These are phyloP conservation scores for Holothuria scabra DNA, from an alignment of 53 echinoderm and acorn worm genomes.

Conservation along the genomic window DNA sequence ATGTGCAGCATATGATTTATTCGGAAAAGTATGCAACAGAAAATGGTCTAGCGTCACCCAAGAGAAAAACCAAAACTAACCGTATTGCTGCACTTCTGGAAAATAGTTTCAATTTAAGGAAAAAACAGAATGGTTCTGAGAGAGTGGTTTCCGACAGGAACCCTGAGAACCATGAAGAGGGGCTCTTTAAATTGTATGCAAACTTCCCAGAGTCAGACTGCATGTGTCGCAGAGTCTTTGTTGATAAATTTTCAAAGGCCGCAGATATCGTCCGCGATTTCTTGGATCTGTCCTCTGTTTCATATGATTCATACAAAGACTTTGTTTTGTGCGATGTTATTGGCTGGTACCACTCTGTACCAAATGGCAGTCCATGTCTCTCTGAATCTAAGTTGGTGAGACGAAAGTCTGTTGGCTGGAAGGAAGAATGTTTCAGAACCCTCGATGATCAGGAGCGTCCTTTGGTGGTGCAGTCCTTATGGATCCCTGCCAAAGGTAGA, in stretches of 20 bases:
- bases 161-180: background rate
- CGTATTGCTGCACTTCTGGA: slow-evolving; percentile 70
- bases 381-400: slow-evolving; percentile 4
- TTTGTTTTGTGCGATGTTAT: slow-evolving; percentile 95
- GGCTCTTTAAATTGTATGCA: slow-evolving; percentile 31
- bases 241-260: slow-evolving; percentile 75
- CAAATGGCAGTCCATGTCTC: background rate
- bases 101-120: slow-evolving; percentile 65
- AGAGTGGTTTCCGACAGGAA: background rate
- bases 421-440: slow-evolving; percentile 77
- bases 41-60: slow-evolving; percentile 4
- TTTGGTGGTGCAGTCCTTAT: slow-evolving; percentile 74
- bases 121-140: slow-evolving; percentile 42
- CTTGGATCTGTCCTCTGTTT: slow-evolving; percentile 77
- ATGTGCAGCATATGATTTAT: slow-evolving; percentile 2
- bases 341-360: slow-evolving; percentile 68
- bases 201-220: slow-evolving; percentile 24
- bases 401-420: slow-evolving; percentile 60
- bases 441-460: slow-evolving; percentile 84
- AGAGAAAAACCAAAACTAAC: slow-evolving; percentile 62
- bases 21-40: slow-evolving; percentile 31
- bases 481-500: slow-evolving; percentile 86
- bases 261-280: slow-evolving; percentile 85
- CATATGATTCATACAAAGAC: slow-evolving; percentile 70
- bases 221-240: slow-evolving; percentile 75